Evolutionary conservation across 2,797 vertebrate genomes (phyloP).

Genomic region (Nannoperca australis): DNA sequence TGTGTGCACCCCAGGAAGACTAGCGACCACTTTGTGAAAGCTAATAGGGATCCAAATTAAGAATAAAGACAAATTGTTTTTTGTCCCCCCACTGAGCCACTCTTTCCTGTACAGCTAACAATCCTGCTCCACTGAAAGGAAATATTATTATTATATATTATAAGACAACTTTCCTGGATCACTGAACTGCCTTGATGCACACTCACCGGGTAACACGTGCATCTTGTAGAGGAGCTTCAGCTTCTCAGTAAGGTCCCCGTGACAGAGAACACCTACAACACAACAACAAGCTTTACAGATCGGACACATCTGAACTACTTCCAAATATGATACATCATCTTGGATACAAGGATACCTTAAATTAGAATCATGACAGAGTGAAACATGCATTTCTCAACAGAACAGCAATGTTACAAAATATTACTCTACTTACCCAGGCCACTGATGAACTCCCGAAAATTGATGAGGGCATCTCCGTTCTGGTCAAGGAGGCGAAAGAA

Average conservation of each 20-base stretch:
- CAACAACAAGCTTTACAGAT: conserved; percentile 1
- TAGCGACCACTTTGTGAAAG: too few species aligned
- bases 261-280: conserved; percentile 91
- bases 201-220: conserved; percentile 95
- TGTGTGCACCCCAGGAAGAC: neutral
- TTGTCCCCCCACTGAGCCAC: neutral
- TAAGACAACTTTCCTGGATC: neutral
- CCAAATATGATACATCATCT: neutral
- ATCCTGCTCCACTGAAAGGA: neutral
- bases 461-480: conserved; percentile 94
- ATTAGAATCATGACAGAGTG: neutral
- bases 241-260: conserved; percentile 95
- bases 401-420: neutral
- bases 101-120: conserved; percentile 23
- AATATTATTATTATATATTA: neutral
- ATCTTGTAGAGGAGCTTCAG: conserved; percentile 96
- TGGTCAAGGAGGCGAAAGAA: conserved; percentile 93
- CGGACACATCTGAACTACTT: neutral
- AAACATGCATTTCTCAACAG: neutral
- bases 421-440: conserved; percentile 87
- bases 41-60: too few species aligned
- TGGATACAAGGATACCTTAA: neutral
- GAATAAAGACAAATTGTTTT: neutral
- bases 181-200: neutral
- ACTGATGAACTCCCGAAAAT: conserved; percentile 95